Base-by-base conservation (phyloP, 2,888 invertebrate genomes). In the Cheilosia scutellata region DNA sequence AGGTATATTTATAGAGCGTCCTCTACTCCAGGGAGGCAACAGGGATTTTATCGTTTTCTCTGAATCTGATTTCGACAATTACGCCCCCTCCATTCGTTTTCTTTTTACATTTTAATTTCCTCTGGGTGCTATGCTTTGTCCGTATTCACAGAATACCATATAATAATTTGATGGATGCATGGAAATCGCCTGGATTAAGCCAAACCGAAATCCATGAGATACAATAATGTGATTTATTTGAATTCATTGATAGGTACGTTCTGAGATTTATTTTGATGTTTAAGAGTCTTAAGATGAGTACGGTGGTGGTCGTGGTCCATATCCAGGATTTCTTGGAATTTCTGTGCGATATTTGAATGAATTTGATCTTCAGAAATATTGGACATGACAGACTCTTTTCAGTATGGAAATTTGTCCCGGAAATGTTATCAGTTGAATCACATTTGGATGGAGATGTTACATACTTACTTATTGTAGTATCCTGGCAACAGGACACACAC, bases 91-190 rank as follows among this genome's bases (percentile, higher is more conserved):
- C 11, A 16, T 11, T 37, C 11, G 37, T 0, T 20, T 58, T 13
- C 42, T 58, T 44, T 74, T 37, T 47, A 27, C 58, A 51, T 71
- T 58, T 63, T 63, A 63, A 75, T 82, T 75, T 72, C 62, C 31
- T 40, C 47, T 55, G 78, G 77, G 72, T 78, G 53, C 60, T 55
- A 60, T 83, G 79, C 70, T 74, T 84, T 80, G 71, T 84, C 70
- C 80, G 55, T 33, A 20, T 76, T 80, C 80, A 66, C 65, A 65
- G 84, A 60, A 80, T 71, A 44, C 51, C 74, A 57, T 44, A 70
- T 57, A 66, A 63, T 57, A 68, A 63, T 79, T 70, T 86, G 84
- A 86, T 86, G 80, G 80, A 86, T 86, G 84, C 76, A 60, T 76
- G 55, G 76, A 53, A 58, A 80, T 80, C 76, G 71, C 20, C 27